These are phyloP conservation scores for Willowsia nigromaculata DNA, from an alignment of 2,888 invertebrate species.

Conservation along the genomic window DNA sequence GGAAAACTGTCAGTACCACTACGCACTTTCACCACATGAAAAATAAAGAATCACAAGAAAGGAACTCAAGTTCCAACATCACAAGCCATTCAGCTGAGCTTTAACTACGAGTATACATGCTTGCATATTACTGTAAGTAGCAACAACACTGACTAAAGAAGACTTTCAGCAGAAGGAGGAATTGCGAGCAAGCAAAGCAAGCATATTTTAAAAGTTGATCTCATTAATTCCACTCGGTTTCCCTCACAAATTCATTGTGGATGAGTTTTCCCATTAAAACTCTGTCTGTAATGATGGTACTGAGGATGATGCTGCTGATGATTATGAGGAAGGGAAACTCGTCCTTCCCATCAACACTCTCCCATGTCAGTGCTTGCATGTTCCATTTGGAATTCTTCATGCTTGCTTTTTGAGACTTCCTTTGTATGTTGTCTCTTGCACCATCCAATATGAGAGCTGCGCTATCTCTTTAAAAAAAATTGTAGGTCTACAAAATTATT, in stretches of 20 bases:
- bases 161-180: neutral
- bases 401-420: no score
- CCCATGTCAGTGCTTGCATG: neutral
- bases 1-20: constrained; percentile 37
- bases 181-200: neutral
- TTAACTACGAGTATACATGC: no score
- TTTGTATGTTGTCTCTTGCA: no score
- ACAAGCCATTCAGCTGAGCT: neutral
- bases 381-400: neutral
- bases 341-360: neutral
- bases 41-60: neutral
- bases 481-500: no score
- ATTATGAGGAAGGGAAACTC: neutral
- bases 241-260: constrained; percentile 63
- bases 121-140: neutral
- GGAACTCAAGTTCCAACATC: neutral
- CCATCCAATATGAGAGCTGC: no score
- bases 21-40: neutral
- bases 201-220: constrained; percentile 66
- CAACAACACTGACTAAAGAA: neutral
- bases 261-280: constrained; percentile 69
- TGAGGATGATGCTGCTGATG: constrained; percentile 20
- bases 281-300: constrained; percentile 40
- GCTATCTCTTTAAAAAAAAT: no score
- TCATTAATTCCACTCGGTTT: constrained; percentile 70